These are phyloP conservation scores for Akabosia matsudoensis DNA, from an alignment of 1,140 invertebrate species.

Conservation along the genomic window DNA sequence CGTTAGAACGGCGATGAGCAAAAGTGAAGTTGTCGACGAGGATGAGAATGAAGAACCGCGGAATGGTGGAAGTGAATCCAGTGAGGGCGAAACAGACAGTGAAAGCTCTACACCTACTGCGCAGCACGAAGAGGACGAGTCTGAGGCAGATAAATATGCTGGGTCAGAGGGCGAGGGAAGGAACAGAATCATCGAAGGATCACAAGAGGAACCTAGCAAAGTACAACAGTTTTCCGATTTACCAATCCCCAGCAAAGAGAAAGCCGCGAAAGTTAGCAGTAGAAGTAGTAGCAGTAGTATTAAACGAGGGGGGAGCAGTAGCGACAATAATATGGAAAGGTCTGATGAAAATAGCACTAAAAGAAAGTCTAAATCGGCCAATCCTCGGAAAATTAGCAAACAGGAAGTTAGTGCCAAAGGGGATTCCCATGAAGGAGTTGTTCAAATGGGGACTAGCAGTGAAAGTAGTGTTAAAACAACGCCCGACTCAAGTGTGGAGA, in stretches of 20 bases:
- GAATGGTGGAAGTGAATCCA: no score
- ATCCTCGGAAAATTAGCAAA: no score
- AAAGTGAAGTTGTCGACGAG: neutral
- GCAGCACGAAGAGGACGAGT: no score
- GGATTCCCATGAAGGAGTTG: neutral
- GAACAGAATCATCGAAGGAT: neutral
- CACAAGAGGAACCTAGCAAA: neutral
- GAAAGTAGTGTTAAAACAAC: conserved; percentile 12
- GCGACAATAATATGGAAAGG: neutral
- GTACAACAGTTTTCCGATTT: neutral
- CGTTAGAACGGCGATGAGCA: conserved; percentile 5
- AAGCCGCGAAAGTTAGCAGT: neutral
- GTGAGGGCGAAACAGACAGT: no score
- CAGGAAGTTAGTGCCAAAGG: neutral
- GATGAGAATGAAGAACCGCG: neutral
- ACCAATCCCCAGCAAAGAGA: neutral
- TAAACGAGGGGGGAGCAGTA: neutral
- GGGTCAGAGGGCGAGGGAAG: neutral
- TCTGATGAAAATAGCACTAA: neutral
- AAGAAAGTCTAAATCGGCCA: neutral
- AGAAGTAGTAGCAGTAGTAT: neutral
- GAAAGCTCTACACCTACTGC: no score
- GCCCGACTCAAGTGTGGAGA: conserved; percentile 1
- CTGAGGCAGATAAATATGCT: no score
- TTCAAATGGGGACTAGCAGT: neutral